Conservation (phyloP, 2,797 vertebrate species). For the Natrix natrix region DNA sequence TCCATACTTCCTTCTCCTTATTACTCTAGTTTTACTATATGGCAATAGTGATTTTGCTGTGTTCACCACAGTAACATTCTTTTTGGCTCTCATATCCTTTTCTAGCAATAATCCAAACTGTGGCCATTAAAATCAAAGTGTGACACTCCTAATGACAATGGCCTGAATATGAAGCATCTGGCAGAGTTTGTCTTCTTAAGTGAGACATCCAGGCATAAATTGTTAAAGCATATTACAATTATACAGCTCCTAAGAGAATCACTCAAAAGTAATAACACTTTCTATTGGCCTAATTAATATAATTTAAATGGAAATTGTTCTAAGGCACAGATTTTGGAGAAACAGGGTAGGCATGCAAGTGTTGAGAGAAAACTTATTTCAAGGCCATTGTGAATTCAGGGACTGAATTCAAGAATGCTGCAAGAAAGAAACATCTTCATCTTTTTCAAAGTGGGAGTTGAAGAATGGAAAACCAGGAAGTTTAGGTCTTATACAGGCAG, state of each 20-base stretch:
- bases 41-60: background rate
- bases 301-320: constrained; percentile 23
- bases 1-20: background rate
- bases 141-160: background rate
- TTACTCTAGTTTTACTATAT: no score
- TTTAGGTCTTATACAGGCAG: background rate
- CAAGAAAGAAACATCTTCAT: background rate
- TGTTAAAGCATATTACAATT: constrained; percentile 33
- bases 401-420: background rate
- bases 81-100: background rate
- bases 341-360: background rate
- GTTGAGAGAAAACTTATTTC: background rate
- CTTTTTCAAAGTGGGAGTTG: background rate
- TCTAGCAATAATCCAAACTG: background rate
- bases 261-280: constrained; percentile 16
- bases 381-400: background rate
- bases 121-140: background rate
- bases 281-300: constrained; percentile 30
- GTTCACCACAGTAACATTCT: background rate
- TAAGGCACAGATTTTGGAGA: background rate
- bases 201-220: constrained; percentile 9
- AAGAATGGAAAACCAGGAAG: background rate
- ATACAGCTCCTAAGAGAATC: constrained; percentile 22
- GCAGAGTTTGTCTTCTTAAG: constrained; percentile 21
- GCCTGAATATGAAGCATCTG: background rate